Conservation (phyloP, 2,797 vertebrate genomes). For the Orientallactaga sibirica region DNA sequence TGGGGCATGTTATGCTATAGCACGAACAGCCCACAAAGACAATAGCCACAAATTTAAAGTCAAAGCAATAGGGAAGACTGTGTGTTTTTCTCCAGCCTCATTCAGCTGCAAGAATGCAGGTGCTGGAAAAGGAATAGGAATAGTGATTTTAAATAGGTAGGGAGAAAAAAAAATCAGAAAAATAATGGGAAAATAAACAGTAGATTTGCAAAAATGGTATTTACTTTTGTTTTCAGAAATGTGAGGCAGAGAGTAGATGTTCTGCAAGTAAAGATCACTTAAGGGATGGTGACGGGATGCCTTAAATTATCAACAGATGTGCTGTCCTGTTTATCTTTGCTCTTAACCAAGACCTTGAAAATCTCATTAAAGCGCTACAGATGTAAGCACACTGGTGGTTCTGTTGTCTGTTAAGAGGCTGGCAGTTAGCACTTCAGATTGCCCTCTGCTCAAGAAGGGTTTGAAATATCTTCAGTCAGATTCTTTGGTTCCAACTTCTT, state of each 20-base stretch:
- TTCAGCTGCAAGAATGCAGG: not conserved
- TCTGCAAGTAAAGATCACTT: conserved; percentile 26
- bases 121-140: not conserved
- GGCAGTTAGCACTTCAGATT: not conserved
- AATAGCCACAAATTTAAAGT: not conserved
- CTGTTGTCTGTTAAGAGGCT: not conserved
- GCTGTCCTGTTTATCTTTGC: not conserved
- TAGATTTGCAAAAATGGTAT: not conserved
- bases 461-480: not conserved
- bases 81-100: not conserved
- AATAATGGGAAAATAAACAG: not conserved
- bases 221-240: conserved; percentile 56
- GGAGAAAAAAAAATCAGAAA: not conserved
- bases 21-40: not conserved
- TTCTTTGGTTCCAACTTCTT: not conserved
- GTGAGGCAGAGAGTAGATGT: not conserved
- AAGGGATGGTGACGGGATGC: not conserved
- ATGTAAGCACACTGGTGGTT: not conserved
- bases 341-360: conserved; percentile 33
- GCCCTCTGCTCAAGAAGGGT: not conserved
- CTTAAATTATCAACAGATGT: conserved; percentile 4
- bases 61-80: not conserved
- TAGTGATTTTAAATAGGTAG: not conserved
- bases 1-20: fast-evolving
- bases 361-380: not conserved